Conservation (phyloP, 2,113 vertebrate genomes). For the Microcebus jonahi region DNA sequence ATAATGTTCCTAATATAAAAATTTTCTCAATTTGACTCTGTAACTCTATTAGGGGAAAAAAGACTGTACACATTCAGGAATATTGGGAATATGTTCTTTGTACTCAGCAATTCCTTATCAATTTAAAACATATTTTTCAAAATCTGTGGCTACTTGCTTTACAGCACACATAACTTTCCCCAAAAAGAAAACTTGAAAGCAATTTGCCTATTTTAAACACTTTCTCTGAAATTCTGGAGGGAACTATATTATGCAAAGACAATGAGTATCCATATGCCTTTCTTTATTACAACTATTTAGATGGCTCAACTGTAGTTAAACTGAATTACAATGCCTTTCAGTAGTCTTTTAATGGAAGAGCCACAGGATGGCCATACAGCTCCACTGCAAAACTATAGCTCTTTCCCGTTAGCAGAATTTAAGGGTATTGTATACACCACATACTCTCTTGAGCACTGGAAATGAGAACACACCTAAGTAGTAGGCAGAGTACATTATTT, state of each 20-base stretch:
- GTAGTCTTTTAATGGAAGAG: constrained; percentile 62
- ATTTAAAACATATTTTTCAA: background rate
- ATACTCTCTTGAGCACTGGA: background rate
- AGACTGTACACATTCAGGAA: background rate
- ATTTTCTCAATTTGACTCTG: background rate
- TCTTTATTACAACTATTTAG: constrained; percentile 44
- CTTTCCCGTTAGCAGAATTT: background rate
- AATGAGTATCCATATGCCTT: constrained; percentile 27
- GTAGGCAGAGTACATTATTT: background rate
- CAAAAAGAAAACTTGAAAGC: background rate
- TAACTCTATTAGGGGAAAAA: background rate
- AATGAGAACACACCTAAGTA: background rate
- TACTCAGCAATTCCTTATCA: background rate
- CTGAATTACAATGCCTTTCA: constrained; percentile 47
- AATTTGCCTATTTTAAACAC: constrained; percentile 36
- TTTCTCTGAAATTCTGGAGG: constrained; percentile 41
- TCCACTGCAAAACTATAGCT: constrained; percentile 16
- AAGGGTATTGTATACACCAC: background rate
- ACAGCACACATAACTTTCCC: background rate
- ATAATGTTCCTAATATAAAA: background rate
- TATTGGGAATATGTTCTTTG: background rate
- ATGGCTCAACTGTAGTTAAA: constrained; percentile 9
- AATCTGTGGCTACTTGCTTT: background rate
- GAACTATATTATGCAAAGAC: background rate
- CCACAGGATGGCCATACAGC: constrained; percentile 15